Conservation (phyloP, 2,797 vertebrate species). For the Ctenopoma kingsleyae region DNA sequence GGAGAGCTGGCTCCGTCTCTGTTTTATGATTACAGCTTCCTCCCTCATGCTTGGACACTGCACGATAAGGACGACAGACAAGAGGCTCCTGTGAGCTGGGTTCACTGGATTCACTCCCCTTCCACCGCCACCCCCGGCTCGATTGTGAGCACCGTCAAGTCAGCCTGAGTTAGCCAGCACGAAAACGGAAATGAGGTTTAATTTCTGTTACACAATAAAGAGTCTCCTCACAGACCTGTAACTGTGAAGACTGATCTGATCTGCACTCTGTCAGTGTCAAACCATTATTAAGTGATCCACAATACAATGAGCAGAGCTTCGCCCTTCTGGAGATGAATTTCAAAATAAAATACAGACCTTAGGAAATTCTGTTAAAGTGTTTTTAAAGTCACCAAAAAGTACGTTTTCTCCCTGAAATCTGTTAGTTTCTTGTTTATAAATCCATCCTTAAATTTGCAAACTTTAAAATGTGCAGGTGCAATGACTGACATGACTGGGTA, state of each 20-base stretch:
- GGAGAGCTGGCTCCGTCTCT: background rate
- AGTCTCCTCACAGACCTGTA: background rate
- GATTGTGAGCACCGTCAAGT: constrained; percentile 27
- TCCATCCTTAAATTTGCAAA: no score
- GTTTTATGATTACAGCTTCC: constrained; percentile 12
- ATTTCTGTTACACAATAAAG: constrained; percentile 59
- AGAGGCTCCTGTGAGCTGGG: constrained; percentile 40
- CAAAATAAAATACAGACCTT: no score
- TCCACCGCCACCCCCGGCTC: constrained; percentile 27
- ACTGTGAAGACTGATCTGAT: no score
- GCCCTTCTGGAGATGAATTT: no score
- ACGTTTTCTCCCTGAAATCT: background rate
- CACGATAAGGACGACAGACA: constrained; percentile 24
- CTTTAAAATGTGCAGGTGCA: no score
- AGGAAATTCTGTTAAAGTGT: no score
- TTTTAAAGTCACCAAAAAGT: no score
- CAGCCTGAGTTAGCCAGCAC: background rate
- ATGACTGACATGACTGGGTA: no score
- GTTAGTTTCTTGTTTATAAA: background rate
- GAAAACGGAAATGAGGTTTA: constrained; percentile 11
- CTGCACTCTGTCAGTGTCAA: no score
- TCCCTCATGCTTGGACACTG: constrained; percentile 28
- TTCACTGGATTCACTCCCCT: constrained; percentile 32
- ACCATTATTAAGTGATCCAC: no score
- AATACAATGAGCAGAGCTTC: no score